Evolutionary conservation across 2,888 invertebrate species (phyloP), one percentile per base, ranked within the genome.

Genomic region (Stegophylla sp.): DNA sequence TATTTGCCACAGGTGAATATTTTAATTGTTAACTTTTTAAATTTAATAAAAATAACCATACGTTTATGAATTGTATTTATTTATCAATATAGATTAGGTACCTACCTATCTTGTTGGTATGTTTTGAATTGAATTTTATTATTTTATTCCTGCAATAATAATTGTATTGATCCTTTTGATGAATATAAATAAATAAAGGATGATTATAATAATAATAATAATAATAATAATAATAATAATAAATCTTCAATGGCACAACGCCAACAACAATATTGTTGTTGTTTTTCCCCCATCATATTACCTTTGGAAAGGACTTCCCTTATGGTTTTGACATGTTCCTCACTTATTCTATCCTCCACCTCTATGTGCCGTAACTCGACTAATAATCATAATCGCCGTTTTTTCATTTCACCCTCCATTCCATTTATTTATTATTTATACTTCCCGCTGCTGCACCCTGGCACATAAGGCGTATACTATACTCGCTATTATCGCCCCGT

Each of bases 311-410:
- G 43, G 59, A 43, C 43, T 23, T 59, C 53, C 34, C 72, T 72
- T 72, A 72, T 72, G 72, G 56, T 72, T 72, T 72, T 72, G 72
- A 72, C 72, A 17, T 72, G 72, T 59, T 61, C 72, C 72, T 72
- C 59, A 43, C 72, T 56, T 72, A 59, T 72, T 59, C 59, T 43
- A 72, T 72, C 43, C 72, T 12, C 41, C 59, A 15, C 53, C 17
- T 15, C 59, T 56, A 41, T 34, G 28, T 41, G 23, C 59, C 43
- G 23, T 43, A 23, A 56, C 71, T 56, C 72, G 12, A 26, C 43
- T 72, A 72, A 72, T 72, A 72, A 72, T 72, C 72, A 59, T 72
- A 72, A 72, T 59, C 59, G 59, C 43, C 23, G 53, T 34, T 45
- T 53, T 71, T 41, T 15, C 59, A 28, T 20, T 67, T 34, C 51